Percentiles rank a stretch among this genome's conserved stretches.
Conservation (phyloP, 2,797 vertebrate genomes). For the Argentina silus region DNA sequence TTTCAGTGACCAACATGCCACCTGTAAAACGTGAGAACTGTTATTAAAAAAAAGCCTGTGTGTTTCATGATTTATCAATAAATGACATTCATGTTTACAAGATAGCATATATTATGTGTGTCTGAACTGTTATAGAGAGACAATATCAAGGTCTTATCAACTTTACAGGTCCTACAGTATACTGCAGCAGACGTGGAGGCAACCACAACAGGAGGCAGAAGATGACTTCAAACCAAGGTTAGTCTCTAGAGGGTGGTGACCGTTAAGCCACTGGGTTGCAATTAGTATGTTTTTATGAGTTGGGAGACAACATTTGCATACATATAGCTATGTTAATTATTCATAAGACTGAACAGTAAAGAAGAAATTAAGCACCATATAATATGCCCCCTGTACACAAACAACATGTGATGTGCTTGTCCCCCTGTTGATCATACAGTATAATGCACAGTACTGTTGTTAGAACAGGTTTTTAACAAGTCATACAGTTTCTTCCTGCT, state of each 20-base stretch:
- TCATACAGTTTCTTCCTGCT: no score
- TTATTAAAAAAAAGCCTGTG: no score
- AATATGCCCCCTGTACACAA: neutral
- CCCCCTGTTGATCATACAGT: neutral
- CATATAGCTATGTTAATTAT: constrained; percentile 2
- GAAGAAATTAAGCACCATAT: neutral
- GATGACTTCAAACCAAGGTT: constrained; percentile 28
- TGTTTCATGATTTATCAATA: no score
- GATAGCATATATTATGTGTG: neutral
- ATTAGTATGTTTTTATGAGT: constrained; percentile 44
- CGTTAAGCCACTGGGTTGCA: constrained; percentile 31
- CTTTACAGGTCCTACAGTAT: constrained; percentile 12
- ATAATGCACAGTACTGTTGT: neutral
- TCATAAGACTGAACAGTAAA: neutral
- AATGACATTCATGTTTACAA: no score
- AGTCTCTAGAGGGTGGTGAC: constrained; percentile 28
- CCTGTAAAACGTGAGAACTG: no score
- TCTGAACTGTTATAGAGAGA: neutral
- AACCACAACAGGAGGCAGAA: constrained; percentile 10
- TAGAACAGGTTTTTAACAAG: neutral
- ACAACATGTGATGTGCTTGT: neutral
- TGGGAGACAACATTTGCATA: constrained; percentile 20
- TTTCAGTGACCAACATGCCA: no score
- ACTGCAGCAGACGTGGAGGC: constrained; percentile 22
- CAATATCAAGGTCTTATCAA: constrained; percentile 20